Evolutionary conservation across 2,797 vertebrate species (phyloP).

Genomic region (Argyrosomus regius): DNA sequence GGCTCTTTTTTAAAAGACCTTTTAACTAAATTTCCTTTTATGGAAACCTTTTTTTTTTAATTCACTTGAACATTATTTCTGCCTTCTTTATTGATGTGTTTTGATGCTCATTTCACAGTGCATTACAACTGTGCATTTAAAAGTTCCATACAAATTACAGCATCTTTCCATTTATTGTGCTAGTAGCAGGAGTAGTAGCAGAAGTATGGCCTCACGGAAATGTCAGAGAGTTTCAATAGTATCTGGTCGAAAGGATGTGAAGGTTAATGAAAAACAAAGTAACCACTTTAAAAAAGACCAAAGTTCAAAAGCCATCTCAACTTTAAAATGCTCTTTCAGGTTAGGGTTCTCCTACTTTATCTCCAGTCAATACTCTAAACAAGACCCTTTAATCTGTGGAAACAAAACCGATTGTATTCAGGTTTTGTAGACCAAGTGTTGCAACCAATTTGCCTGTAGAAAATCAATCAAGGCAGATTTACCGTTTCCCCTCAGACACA

Average conservation of each 20-base stretch:
- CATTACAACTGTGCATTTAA: not conserved
- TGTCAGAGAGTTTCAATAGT: constrained; percentile 4
- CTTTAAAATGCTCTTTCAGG: constrained; percentile 36
- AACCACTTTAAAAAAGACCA: constrained; percentile 4
- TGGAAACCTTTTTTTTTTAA: not conserved
- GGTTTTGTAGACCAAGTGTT: constrained; percentile 49
- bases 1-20: not conserved
- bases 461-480: constrained; percentile 71
- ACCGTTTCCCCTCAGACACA: constrained; percentile 46
- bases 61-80: not conserved
- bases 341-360: constrained; percentile 22
- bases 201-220: not conserved
- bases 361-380: constrained; percentile 50
- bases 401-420: constrained; percentile 55
- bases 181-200: not conserved
- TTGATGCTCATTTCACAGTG: not conserved
- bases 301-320: constrained; percentile 13
- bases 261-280: constrained; percentile 34
- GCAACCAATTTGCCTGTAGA: constrained; percentile 59
- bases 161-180: not conserved
- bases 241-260: not conserved
- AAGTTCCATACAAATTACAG: not conserved
- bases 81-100: not conserved
- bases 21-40: not conserved
- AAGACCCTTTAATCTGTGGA: constrained; percentile 62